Evolutionary conservation across 2,888 invertebrate genomes (phyloP).

Genomic region (Idaea biselata): DNA sequence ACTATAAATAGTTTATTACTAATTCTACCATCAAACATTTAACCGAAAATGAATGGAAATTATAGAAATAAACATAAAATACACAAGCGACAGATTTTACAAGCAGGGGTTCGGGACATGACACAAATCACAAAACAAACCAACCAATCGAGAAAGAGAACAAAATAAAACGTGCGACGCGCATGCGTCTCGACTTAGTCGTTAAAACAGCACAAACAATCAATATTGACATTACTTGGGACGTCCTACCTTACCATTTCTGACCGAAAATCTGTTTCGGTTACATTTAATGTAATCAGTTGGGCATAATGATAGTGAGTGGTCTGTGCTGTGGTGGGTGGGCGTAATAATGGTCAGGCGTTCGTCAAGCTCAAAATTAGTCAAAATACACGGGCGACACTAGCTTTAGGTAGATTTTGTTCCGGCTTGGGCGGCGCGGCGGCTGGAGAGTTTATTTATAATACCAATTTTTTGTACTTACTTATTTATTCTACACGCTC

Average conservation of each 20-base stretch:
- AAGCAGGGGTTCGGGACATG: slow-evolving; percentile 71
- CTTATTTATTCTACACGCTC: too few relatives aligned
- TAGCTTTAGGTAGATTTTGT: too few relatives aligned
- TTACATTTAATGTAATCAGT: neutral
- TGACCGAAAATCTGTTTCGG: neutral
- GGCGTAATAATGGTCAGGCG: too few relatives aligned
- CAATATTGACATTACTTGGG: slow-evolving; percentile 46
- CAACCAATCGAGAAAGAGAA: slow-evolving; percentile 75
- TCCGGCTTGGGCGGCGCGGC: too few relatives aligned
- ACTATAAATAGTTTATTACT: slow-evolving; percentile 60
- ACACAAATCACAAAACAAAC: slow-evolving; percentile 77
- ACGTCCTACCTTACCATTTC: slow-evolving; percentile 15
- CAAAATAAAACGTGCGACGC: slow-evolving; percentile 58
- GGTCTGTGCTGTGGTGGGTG: too few relatives aligned
- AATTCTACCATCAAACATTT: slow-evolving; percentile 67
- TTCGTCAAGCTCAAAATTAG: too few relatives aligned
- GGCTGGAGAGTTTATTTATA: neutral
- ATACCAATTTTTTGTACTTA: too few relatives aligned
- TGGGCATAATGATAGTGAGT: neutral
- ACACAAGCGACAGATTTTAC: slow-evolving; percentile 64
- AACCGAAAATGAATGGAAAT: slow-evolving; percentile 42
- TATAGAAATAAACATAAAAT: slow-evolving; percentile 64
- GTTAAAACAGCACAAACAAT: slow-evolving; percentile 53
- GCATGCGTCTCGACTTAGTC: slow-evolving; percentile 67
- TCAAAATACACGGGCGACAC: too few relatives aligned